Conservation (phyloP, 2,888 invertebrate species). For the Galerucella nymphaeae region DNA sequence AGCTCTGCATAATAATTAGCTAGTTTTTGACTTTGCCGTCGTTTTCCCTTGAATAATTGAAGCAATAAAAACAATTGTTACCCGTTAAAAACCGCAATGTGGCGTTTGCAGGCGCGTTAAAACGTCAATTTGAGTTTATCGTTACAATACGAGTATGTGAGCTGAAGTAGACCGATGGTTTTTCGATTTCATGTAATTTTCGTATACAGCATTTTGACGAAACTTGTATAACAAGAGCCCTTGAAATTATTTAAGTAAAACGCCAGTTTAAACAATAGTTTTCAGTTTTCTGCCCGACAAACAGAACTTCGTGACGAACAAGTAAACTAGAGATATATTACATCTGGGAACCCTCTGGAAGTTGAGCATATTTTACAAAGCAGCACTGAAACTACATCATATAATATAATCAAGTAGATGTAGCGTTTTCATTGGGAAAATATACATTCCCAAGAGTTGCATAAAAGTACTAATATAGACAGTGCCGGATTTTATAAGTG, state of each 20-base stretch:
- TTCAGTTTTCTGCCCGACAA: not conserved
- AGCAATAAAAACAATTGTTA: constrained; percentile 10
- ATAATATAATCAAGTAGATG: not conserved
- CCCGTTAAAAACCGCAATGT: constrained; percentile 7
- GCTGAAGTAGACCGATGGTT: no score
- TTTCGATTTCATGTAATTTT: no score
- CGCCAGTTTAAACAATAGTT: no score
- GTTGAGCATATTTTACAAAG: not conserved
- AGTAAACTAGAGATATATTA: not conserved
- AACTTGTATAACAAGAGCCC: no score
- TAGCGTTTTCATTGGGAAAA: not conserved
- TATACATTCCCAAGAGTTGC: not conserved
- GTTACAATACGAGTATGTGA: no score
- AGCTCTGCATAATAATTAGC: constrained; percentile 7
- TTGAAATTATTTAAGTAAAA: no score
- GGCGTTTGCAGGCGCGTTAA: not conserved
- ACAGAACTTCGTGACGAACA: not conserved
- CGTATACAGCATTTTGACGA: no score
- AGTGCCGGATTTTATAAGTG: not conserved
- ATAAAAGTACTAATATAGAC: not conserved
- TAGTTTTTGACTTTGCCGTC: not conserved
- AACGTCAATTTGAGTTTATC: constrained; percentile 7
- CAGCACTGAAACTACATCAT: not conserved
- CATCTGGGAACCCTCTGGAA: no score
- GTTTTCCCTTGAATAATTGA: not conserved